These are phyloP conservation scores for Girardinichthys multiradiatus DNA, from an alignment of 2,113 vertebrate species.

Conservation along the genomic window DNA sequence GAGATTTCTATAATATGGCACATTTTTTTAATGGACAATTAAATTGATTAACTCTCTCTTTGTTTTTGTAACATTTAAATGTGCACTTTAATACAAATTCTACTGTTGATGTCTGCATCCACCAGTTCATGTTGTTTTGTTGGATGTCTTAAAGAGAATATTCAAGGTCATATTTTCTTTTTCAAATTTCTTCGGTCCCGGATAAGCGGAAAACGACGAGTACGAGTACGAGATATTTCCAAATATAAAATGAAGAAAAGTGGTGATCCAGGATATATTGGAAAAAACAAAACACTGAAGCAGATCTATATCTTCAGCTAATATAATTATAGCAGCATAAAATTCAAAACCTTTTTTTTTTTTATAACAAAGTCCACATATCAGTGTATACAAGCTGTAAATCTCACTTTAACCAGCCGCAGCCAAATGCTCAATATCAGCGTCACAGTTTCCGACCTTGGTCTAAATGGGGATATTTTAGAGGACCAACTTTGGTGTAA, in stretches of 20 bases:
- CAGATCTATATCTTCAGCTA: background rate
- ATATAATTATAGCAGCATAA: background rate
- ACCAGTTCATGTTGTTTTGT: background rate
- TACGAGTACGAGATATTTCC: too few species aligned
- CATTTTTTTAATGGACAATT: background rate
- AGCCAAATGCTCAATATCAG: background rate
- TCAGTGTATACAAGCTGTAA: background rate
- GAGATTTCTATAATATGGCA: background rate
- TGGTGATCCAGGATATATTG: background rate
- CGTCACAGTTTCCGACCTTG: constrained; percentile 30
- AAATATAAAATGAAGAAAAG: too few species aligned
- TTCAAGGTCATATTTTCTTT: background rate
- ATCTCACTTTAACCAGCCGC: background rate
- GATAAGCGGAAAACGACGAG: too few species aligned
- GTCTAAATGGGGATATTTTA: constrained; percentile 34
- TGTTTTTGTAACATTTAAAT: background rate
- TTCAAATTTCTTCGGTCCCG: background rate
- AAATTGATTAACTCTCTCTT: background rate
- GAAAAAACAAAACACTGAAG: background rate
- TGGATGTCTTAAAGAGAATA: background rate
- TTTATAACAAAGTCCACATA: constrained; percentile 4
- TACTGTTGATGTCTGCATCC: background rate
- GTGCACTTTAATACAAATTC: background rate
- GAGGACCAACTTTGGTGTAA: constrained; percentile 9
- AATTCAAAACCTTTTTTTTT: constrained; percentile 2